phyloP scores from a whole-genome alignment of 1,140 invertebrate genomes.

The Antheraea pernyi region DNA sequence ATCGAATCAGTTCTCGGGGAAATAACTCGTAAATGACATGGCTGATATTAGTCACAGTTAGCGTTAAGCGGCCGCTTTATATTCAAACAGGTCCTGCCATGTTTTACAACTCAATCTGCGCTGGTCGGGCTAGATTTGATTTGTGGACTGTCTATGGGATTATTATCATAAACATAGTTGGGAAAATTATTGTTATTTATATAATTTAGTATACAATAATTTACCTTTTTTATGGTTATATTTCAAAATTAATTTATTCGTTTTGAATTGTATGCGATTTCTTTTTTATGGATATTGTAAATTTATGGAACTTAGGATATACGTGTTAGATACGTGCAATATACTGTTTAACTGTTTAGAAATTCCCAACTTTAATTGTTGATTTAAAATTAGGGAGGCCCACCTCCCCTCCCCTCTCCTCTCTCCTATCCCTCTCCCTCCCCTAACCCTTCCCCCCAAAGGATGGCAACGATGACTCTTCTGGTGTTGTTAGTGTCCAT shows the following conservation, averaged over 20 bases:
- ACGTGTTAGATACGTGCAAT: no score
- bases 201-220: neutral
- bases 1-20: neutral
- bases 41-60: slow-evolving; percentile 47
- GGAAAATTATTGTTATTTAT: neutral
- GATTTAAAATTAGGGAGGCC: no score
- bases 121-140: neutral
- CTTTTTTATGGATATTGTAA: no score
- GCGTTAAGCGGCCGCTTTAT: slow-evolving; percentile 58
- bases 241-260: neutral
- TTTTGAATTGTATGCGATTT: neutral
- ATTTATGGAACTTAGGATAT: no score
- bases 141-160: neutral
- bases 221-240: neutral
- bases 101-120: slow-evolving; percentile 63
- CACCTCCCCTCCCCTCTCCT: no score
- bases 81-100: slow-evolving; percentile 45
- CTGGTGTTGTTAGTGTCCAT: no score
- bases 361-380: no score
- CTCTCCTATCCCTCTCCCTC: no score
- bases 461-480: no score
- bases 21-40: slow-evolving; percentile 3
- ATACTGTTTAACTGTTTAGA: no score
- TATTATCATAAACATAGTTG: slow-evolving; percentile 4
- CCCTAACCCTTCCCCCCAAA: no score